phyloP scores from a whole-genome alignment of 2,113 vertebrate species.

The Rhea americana region DNA sequence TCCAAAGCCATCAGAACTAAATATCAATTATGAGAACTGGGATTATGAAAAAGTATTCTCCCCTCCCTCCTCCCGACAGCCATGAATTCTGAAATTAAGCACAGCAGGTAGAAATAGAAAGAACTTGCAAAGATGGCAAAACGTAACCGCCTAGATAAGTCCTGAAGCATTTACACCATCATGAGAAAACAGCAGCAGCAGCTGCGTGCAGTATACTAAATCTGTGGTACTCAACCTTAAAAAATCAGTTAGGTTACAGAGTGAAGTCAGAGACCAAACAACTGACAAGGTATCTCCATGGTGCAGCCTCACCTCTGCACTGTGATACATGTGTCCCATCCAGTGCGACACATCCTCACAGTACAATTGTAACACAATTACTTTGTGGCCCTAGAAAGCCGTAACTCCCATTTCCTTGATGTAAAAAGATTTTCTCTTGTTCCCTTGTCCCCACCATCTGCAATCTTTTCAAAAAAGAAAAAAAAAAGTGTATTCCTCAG shows the following conservation, averaged over 20 bases:
- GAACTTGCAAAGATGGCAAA: background rate
- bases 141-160: background rate
- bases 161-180: background rate
- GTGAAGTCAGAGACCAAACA: background rate
- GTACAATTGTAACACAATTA: background rate
- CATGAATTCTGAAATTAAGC: background rate
- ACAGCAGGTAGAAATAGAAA: background rate
- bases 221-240: background rate
- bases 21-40: background rate
- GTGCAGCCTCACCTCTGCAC: rapidly evolving
- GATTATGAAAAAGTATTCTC: background rate
- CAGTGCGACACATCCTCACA: background rate
- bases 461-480: background rate
- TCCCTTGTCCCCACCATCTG: background rate
- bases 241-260: background rate
- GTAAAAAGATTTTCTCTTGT: background rate
- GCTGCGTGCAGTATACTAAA: too few species aligned
- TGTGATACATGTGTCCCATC: background rate
- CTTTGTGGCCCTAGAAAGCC: background rate
- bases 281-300: rapidly evolving
- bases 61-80: rapidly evolving
- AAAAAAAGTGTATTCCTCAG: rapidly evolving
- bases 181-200: background rate
- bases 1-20: background rate
- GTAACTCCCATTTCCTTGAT: background rate